Evolutionary conservation across 2,113 vertebrate species (phyloP), one percentile per base, ranked within the genome.

Genomic region (Todiramphus chloris): DNA sequence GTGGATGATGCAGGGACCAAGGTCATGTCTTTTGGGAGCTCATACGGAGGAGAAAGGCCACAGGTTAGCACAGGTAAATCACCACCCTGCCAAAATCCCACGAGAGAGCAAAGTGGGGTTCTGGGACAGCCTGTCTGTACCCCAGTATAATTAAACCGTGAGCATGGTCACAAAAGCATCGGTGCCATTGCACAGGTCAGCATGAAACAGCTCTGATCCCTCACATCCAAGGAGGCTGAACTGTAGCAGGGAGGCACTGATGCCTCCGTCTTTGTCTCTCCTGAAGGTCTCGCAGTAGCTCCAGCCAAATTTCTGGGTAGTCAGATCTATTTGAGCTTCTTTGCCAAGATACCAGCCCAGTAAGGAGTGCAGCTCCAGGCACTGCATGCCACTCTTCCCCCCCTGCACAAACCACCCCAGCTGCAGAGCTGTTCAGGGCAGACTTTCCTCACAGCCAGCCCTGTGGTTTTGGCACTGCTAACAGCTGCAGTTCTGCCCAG

Each of bases 91-190:
- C 53, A 20, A 30, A 66, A 75, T 68, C 74, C 33, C 69, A 0
- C 2, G 14, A 30, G 66, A 92, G 48, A 44, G 12, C 30, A 62
- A 72, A 72, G 19, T 1, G 0, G 33, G 18, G 11, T n/a, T 16
- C 46, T 24, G n/a, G 31, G 37, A 43, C 28, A 73, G 41, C 16
- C 41, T 31, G 25, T 1, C 8, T 14, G 12, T 33, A 17, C 37
- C 73, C 50, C 60, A 8, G 14, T 24, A 1, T 15, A 66, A 27
- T 31, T 55, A 16, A 10, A 17, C 46, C 5, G 28, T 60, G 77
- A 77, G 37, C 9, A 11, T 0, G 0, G 41, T 37, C 44, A 19
- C 1, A 0, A 28, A 62, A n/a, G 31, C 60, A 5, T 6, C 7
- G 33, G 25, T 59, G 11, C 13, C 14, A 4, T 9, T 6, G 1